A percentile compares a stretch with the other conserved stretches of the same genome.
phyloP scores from a whole-genome alignment of 2,113 vertebrate genomes.

The Dicaeum eximium region DNA sequence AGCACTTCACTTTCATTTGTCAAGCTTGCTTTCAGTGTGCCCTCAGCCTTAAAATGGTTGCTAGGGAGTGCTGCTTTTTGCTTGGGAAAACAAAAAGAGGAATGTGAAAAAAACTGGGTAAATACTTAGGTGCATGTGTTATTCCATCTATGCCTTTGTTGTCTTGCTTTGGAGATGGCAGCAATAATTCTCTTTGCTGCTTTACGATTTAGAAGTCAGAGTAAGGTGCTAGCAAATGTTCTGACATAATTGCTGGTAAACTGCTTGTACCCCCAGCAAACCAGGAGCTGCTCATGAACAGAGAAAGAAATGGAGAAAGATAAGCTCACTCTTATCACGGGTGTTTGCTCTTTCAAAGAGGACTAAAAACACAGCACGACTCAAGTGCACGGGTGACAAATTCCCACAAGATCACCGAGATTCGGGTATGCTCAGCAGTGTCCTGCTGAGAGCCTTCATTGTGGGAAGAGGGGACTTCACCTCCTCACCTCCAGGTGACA shows the following conservation, averaged over 20 bases:
- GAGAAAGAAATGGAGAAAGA: neutral
- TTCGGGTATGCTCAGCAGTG: neutral
- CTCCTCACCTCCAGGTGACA: neutral
- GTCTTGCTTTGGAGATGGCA: neutral
- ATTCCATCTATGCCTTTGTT: neutral
- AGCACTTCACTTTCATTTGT: neutral
- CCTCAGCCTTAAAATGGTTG: conserved; percentile 13
- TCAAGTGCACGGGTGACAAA: neutral
- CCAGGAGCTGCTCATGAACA: neutral
- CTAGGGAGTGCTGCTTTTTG: conserved; percentile 5
- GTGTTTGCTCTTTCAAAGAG: neutral
- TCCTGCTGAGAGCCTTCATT: neutral
- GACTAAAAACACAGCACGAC: neutral
- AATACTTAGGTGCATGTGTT: neutral
- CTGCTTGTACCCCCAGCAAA: neutral
- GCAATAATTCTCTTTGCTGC: neutral
- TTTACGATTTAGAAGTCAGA: neutral
- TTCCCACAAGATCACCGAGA: neutral
- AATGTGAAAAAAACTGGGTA: neutral
- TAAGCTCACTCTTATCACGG: neutral
- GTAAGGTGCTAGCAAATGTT: neutral
- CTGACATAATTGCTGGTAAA: neutral
- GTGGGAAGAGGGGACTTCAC: neutral
- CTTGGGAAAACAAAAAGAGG: conserved; percentile 14
- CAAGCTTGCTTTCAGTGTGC: neutral